These are phyloP conservation scores for Gobiocypris rarus DNA, from an alignment of 2,113 vertebrate species.

Conservation along the genomic window DNA sequence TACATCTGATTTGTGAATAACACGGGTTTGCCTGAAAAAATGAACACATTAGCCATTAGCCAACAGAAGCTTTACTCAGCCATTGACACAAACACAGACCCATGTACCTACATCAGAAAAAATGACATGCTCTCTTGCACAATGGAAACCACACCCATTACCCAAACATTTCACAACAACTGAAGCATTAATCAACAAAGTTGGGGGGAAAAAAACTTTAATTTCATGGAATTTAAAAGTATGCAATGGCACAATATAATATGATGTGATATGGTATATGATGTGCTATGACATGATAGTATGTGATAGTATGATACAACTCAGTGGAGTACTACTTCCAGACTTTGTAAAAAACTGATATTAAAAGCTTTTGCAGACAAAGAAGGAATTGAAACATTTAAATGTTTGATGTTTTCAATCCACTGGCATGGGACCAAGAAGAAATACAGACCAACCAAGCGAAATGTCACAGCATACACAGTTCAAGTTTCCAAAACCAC, in stretches of 20 bases:
- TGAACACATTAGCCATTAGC: neutral
- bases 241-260: neutral
- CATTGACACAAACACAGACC: neutral
- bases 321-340: neutral
- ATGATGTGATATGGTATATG: neutral
- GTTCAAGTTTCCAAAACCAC: neutral
- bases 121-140: neutral
- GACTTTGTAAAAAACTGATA: neutral
- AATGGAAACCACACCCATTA: conserved; percentile 1
- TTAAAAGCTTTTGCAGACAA: neutral
- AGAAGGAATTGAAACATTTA: neutral
- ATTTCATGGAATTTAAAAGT: neutral
- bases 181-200: neutral
- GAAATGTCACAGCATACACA: neutral
- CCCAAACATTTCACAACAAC: neutral
- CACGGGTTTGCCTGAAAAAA: neutral
- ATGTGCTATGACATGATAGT: neutral
- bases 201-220: neutral
- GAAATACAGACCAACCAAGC: neutral
- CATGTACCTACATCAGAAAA: neutral
- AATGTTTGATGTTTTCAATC: neutral
- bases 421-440: neutral
- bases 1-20: neutral
- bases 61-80: neutral
- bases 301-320: neutral